Conservation (phyloP, 1,140 invertebrate species). For the Drosophila carrolli region DNA sequence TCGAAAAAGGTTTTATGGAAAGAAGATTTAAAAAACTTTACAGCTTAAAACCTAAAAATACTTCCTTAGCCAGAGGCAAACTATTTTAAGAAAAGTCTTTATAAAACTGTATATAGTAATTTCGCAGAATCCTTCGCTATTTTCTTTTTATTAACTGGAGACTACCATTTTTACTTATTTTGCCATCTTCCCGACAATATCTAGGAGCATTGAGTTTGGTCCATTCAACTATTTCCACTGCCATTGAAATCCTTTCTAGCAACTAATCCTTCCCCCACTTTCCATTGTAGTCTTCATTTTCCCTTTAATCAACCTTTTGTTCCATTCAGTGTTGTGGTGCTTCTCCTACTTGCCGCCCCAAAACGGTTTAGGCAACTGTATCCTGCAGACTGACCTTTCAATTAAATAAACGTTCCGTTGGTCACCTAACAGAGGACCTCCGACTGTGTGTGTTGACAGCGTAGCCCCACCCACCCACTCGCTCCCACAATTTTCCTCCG, state of each 20-base stretch:
- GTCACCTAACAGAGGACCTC: conserved; percentile 28
- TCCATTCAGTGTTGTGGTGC: conserved; percentile 8
- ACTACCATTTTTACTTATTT: conserved; percentile 10
- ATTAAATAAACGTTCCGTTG: conserved; percentile 43
- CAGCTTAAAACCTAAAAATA: too few species aligned
- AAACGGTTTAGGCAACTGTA: conserved; percentile 32
- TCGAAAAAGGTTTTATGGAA: too few species aligned
- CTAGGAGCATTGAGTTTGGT: not conserved
- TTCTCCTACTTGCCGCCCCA: not conserved
- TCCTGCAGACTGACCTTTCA: conserved; percentile 37
- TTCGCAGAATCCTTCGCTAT: not conserved
- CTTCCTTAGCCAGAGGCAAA: too few species aligned
- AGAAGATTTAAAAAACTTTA: too few species aligned
- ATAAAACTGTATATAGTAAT: not conserved
- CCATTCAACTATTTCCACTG: conserved; percentile 3
- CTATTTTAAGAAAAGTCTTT: not conserved
- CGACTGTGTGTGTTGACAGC: conserved; percentile 18
- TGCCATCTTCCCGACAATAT: not conserved
- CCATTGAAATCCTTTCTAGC: conserved; percentile 15
- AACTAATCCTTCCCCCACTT: conserved; percentile 2
- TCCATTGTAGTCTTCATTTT: conserved; percentile 2
- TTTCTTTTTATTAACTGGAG: conserved; percentile 14
- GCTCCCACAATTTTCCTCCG: not conserved
- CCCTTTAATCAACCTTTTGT: conserved; percentile 40
- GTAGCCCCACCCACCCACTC: not conserved